These are phyloP conservation scores for Ceryle rudis DNA, from an alignment of 2,797 vertebrate genomes.

Conservation along the genomic window DNA sequence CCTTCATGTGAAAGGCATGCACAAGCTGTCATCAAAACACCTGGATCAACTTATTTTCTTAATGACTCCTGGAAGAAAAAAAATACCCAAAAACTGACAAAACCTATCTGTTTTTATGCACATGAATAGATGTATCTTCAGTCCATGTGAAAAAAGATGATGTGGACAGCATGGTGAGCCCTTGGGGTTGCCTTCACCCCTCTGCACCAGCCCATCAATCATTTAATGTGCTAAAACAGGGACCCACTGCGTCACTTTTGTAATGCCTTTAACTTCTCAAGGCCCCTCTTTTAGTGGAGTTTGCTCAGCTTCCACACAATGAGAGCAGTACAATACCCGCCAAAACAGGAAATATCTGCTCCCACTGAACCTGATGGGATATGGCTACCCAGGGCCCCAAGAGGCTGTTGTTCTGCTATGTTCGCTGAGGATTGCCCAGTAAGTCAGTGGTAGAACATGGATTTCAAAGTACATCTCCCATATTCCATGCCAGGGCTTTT, in stretches of 20 bases:
- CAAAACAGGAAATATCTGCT: background rate
- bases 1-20: background rate
- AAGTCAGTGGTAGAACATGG: background rate
- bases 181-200: background rate
- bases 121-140: background rate
- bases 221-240: background rate
- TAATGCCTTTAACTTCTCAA: background rate
- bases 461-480: background rate
- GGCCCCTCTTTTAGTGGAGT: background rate
- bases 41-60: background rate
- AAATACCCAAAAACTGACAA: too few species aligned
- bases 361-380: background rate
- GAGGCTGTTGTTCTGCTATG: background rate
- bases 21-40: background rate
- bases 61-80: background rate
- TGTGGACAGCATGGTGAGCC: background rate
- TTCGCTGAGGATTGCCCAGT: background rate
- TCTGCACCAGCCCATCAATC: background rate
- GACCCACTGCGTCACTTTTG: background rate
- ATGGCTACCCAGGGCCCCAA: too few species aligned
- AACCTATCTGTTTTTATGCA: background rate
- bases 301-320: background rate
- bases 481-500: background rate
- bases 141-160: background rate
- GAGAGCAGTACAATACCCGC: background rate